Evolutionary conservation across 2,113 vertebrate species (phyloP).

Genomic region (Brachyhypopomus gauderio): DNA sequence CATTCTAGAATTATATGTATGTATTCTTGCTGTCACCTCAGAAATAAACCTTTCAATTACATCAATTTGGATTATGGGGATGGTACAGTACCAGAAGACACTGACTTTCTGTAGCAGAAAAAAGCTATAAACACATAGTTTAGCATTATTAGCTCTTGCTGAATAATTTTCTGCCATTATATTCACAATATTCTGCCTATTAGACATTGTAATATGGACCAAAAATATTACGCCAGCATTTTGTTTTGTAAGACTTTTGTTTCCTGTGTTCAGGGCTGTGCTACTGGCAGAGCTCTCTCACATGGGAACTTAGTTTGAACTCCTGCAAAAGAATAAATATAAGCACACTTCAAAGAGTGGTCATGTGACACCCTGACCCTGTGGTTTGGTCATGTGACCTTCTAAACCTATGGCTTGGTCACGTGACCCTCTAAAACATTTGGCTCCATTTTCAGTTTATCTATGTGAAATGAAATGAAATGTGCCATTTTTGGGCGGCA

Average conservation of each 20-base stretch:
- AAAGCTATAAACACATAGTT: neutral
- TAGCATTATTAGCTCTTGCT: neutral
- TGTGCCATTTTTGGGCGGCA: no score
- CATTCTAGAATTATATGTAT: neutral
- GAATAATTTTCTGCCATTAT: neutral
- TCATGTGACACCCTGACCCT: slow-evolving; percentile 56
- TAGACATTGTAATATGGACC: neutral
- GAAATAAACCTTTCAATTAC: neutral
- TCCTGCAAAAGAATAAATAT: slow-evolving; percentile 50
- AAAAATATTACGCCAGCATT: neutral
- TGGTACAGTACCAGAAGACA: neutral
- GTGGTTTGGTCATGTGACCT: slow-evolving; percentile 48
- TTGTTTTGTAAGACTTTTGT: neutral
- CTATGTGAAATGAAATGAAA: no score
- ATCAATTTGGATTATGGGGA: neutral
- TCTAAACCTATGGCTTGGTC: slow-evolving; percentile 52
- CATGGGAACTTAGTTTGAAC: slow-evolving; percentile 49
- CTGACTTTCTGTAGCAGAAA: neutral
- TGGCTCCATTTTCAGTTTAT: slow-evolving; percentile 42
- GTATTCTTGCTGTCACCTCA: no score
- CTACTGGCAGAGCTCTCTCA: slow-evolving; percentile 55
- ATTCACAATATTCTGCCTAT: neutral
- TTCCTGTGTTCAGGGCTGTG: slow-evolving; percentile 11
- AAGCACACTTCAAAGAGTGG: slow-evolving; percentile 58
- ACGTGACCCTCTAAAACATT: slow-evolving; percentile 53